These are phyloP conservation scores for Bombylius major DNA, from an alignment of 2,888 invertebrate genomes.

Conservation along the genomic window DNA sequence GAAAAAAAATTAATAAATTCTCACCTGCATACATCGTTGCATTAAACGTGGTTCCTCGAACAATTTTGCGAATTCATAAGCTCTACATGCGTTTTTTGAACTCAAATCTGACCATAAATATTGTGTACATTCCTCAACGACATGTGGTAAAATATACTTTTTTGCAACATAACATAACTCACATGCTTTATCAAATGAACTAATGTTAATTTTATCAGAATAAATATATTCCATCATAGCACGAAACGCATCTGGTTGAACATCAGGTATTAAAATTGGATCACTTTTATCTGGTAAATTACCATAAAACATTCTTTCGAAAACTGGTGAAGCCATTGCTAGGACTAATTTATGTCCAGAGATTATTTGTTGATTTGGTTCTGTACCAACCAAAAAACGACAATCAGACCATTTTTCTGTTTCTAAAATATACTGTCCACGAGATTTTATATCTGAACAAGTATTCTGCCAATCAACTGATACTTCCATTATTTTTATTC, in stretches of 20 bases:
- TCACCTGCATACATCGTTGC: slow-evolving; percentile 66
- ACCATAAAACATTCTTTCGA: slow-evolving; percentile 80
- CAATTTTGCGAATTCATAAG: slow-evolving; percentile 73
- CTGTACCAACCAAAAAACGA: slow-evolving; percentile 58
- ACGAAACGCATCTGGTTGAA: slow-evolving; percentile 75
- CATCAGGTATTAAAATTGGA: slow-evolving; percentile 68
- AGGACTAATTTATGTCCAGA: slow-evolving; percentile 61
- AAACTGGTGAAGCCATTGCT: slow-evolving; percentile 79
- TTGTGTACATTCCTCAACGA: slow-evolving; percentile 70
- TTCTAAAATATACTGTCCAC: slow-evolving; percentile 61
- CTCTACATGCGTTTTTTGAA: slow-evolving; percentile 69
- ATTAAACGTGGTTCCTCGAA: slow-evolving; percentile 72
- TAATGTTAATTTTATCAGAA: slow-evolving; percentile 65
- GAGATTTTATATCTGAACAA: slow-evolving; percentile 55
- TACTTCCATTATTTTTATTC: slow-evolving; percentile 36
- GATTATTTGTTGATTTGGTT: slow-evolving; percentile 56
- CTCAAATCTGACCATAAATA: slow-evolving; percentile 58
- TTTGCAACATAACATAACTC: slow-evolving; percentile 80
- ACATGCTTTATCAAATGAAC: slow-evolving; percentile 75
- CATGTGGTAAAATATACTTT: slow-evolving; percentile 73
- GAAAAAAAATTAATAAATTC: background rate
- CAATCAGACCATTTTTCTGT: slow-evolving; percentile 68
- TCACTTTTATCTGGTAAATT: slow-evolving; percentile 67
- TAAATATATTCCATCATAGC: slow-evolving; percentile 74
- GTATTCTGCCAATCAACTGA: slow-evolving; percentile 66